Evolutionary conservation across 2,888 invertebrate genomes (phyloP), one percentile per base, ranked within the genome.

Genomic region (Agonopterix arenella): DNA sequence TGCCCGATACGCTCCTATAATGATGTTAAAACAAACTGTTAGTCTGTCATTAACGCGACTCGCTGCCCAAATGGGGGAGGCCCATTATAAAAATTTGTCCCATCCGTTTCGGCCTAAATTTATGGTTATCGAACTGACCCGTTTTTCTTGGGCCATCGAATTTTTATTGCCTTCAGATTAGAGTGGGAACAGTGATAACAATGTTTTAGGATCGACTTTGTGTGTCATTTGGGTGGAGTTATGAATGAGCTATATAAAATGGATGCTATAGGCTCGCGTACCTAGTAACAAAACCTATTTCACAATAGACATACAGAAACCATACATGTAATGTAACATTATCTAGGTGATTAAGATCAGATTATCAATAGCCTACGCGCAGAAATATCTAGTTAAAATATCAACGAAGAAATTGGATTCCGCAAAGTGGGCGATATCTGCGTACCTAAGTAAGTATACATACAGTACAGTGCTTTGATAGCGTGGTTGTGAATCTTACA

Each of bases 11-110:
- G 82, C 76, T 77, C 70, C 83, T 85, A 86, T 89, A 86, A 89
- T 88, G 88, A 89, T 86, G 89, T 86, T 88, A 83, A 88, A 86
- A 88, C 88, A 89, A 88, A 88, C 86, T 86, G 84, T 85, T 88
- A 86, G 82, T 66, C 80, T 83, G 81, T 85, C 88, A 88, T 86
- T 88, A 89, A 83, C 83, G 83, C 82, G 73, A 80, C 82, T 76
- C 78, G 68, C 72, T 70, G 64, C 67, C 78, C 80, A 84, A 85
- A 85, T 86, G 84, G 84, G 80, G 79, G 77, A 80, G 80, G 73
- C 72, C 84, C 86, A 89, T 89, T 88, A 86, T 86, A 88, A 86
- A 89, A 88, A 89, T 89, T 89, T 89, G 89, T 89, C 89, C 84
- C 88, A 84, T 88, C 88, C 89, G 84, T 81, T 86, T 80, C 84